These are phyloP conservation scores for Furcifer pardalis DNA, from an alignment of 2,797 vertebrate species.

Conservation along the genomic window DNA sequence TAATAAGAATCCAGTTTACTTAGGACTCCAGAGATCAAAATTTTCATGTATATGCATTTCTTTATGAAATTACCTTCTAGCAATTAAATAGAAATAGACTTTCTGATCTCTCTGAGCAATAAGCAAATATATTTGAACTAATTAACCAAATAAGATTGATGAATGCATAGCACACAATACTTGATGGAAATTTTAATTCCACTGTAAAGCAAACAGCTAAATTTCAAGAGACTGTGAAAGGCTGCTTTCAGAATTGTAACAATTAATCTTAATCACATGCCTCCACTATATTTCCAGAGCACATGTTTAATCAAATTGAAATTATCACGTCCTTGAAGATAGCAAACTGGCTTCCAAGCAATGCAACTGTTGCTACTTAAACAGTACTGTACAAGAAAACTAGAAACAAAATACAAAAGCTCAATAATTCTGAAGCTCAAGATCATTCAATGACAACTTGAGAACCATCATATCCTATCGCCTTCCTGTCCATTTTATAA, in stretches of 20 bases:
- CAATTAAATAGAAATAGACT: neutral
- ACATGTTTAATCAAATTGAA: conserved; percentile 11
- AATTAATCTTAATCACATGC: conserved; percentile 2
- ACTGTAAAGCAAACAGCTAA: neutral
- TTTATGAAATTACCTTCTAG: neutral
- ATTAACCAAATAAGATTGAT: neutral
- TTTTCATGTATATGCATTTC: neutral
- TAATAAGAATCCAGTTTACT: neutral
- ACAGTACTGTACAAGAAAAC: neutral
- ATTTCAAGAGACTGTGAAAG: neutral
- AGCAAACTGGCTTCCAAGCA: neutral
- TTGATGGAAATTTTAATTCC: neutral
- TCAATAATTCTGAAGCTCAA: neutral
- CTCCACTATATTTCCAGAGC: neutral
- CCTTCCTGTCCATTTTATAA: neutral
- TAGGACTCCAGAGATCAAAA: neutral
- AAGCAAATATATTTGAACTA: neutral
- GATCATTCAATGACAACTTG: neutral
- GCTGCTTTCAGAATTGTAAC: neutral
- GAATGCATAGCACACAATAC: neutral
- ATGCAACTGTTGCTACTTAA: neutral
- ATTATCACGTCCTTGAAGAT: neutral
- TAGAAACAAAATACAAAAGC: neutral
- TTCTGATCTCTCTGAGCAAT: neutral
- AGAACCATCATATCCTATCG: neutral